These are phyloP conservation scores for Hybos culiciformis DNA, from an alignment of 2,888 invertebrate species.

Conservation along the genomic window DNA sequence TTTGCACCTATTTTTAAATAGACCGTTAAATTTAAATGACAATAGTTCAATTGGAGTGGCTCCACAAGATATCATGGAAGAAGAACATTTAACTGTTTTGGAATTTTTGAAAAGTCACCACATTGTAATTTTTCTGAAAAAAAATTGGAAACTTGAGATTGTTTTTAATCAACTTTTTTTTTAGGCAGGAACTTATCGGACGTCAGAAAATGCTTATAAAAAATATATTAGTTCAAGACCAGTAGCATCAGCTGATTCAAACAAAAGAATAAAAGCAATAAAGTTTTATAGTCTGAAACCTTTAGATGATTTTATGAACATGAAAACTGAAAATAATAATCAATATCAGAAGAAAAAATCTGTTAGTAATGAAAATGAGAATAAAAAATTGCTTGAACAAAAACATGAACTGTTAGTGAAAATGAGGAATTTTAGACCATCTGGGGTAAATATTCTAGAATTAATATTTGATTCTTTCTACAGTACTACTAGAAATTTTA, in stretches of 20 bases:
- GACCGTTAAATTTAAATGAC: conserved; percentile 42
- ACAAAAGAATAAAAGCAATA: conserved; percentile 67
- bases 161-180: conserved; percentile 13
- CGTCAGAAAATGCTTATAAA: conserved; percentile 77
- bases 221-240: conserved; percentile 83
- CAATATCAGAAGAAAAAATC: conserved; percentile 38
- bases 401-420: conserved; percentile 29
- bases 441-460: conserved; percentile 27
- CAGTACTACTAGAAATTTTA: no score
- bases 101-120: conserved; percentile 63
- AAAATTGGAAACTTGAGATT: conserved; percentile 3
- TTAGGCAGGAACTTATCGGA: conserved; percentile 51
- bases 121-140: conserved; percentile 44
- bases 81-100: conserved; percentile 62
- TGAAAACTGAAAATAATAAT: conserved; percentile 33
- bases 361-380: conserved; percentile 20
- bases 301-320: conserved; percentile 27
- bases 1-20: conserved; percentile 83
- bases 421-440: conserved; percentile 31
- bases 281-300: conserved; percentile 47
- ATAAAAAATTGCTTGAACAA: conserved; percentile 25
- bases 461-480: no score
- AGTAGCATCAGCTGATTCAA: conserved; percentile 76
- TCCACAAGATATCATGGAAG: conserved; percentile 70
- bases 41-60: conserved; percentile 47